These are phyloP conservation scores for Diploscapter pachys DNA, from an alignment of 1,140 invertebrate genomes.

Conservation along the genomic window DNA sequence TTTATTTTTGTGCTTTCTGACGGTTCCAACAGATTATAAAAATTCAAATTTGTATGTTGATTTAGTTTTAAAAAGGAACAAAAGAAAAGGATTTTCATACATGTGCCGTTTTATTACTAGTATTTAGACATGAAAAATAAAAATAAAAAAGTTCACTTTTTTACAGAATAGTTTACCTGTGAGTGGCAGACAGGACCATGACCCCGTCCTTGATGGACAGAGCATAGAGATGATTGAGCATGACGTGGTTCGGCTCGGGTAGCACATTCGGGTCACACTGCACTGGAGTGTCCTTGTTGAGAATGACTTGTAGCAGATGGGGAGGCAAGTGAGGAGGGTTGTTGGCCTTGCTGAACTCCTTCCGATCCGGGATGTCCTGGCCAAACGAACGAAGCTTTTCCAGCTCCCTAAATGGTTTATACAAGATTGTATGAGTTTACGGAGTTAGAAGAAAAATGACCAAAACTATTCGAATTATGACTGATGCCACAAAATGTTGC, in stretches of 20 bases:
- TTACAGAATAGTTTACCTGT: conserved; percentile 61
- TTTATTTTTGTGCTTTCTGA: too few relatives aligned
- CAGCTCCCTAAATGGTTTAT: conserved; percentile 38
- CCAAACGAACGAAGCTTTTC: conserved; percentile 66
- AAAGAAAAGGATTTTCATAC: too few relatives aligned
- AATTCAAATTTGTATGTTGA: too few relatives aligned
- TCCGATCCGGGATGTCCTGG: conserved; percentile 82
- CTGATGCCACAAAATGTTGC: background rate
- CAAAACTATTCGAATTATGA: too few relatives aligned
- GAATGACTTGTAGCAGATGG: conserved; percentile 71
- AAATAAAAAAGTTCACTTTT: too few relatives aligned
- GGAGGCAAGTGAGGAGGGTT: conserved; percentile 95
- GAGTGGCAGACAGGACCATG: conserved; percentile 95
- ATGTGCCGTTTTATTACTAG: too few relatives aligned
- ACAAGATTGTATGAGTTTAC: background rate
- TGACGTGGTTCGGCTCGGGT: conserved; percentile 98
- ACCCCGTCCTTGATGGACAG: conserved; percentile 98
- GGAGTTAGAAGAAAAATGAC: background rate
- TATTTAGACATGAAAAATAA: too few relatives aligned
- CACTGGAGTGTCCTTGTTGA: conserved; percentile 91
- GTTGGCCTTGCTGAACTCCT: conserved; percentile 83
- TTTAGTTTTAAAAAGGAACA: too few relatives aligned
- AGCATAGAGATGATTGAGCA: conserved; percentile 99
- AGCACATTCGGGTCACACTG: conserved; percentile 94
- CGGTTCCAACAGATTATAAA: conserved; percentile 9